phyloP scores from a whole-genome alignment of 2,113 vertebrate genomes.

The Siniperca chuatsi region DNA sequence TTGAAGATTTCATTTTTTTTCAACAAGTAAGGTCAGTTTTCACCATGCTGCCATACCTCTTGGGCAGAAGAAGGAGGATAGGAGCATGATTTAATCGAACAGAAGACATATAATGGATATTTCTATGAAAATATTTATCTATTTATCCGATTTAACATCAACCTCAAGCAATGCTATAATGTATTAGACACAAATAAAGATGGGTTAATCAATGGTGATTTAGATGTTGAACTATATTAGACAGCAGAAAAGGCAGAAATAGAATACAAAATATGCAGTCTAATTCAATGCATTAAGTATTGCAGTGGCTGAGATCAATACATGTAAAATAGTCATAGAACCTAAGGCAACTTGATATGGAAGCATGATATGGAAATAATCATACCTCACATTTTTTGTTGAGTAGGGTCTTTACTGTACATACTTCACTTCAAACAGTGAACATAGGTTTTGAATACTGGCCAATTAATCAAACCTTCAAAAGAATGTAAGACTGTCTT shows the following conservation, averaged over 20 bases:
- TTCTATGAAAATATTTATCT: not conserved
- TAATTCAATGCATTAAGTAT: constrained; percentile 10
- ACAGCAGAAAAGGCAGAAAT: not conserved
- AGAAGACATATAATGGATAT: constrained; percentile 9
- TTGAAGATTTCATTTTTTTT: constrained; percentile 68
- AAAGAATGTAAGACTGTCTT: constrained; percentile 47
- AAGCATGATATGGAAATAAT: constrained; percentile 10
- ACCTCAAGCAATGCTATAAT: constrained; percentile 2
- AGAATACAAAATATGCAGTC: constrained; percentile 19
- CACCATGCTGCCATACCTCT: constrained; percentile 24
- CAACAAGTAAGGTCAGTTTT: constrained; percentile 60
- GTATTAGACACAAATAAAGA: not conserved
- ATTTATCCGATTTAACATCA: constrained; percentile 10
- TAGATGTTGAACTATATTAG: not conserved
- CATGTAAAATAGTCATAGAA: constrained; percentile 20
- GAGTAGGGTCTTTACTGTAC: not conserved
- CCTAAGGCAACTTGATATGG: constrained; percentile 9
- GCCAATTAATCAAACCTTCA: constrained; percentile 54
- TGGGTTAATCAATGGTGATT: constrained; percentile 1
- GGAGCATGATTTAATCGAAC: constrained; percentile 33
- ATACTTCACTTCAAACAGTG: constrained; percentile 33
- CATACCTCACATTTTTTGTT: constrained; percentile 4
- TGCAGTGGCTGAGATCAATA: constrained; percentile 28
- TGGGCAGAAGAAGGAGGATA: not conserved
- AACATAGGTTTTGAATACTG: constrained; percentile 45